These are phyloP conservation scores for Nettapus auritus DNA, from an alignment of 2,113 vertebrate genomes.

Conservation along the genomic window DNA sequence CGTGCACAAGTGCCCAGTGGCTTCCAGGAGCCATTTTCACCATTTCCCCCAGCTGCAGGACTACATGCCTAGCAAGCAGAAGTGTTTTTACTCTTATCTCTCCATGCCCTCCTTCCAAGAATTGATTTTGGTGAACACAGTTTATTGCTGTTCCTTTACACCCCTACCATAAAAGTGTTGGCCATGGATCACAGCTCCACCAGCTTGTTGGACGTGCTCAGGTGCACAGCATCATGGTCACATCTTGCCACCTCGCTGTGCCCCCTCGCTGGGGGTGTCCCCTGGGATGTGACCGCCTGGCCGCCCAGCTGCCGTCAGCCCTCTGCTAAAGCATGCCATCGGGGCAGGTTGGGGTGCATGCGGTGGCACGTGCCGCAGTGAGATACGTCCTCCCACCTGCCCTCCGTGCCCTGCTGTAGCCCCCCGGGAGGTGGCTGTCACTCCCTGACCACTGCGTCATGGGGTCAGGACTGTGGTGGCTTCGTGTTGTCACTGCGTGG, in stretches of 20 bases:
- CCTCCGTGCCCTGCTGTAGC: neutral
- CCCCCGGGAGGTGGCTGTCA: neutral
- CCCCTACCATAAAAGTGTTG: neutral
- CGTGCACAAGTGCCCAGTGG: neutral
- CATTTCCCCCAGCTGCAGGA: neutral
- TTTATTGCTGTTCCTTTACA: neutral
- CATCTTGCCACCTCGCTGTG: fast-evolving
- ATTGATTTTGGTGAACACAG: neutral
- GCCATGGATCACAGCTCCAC: neutral
- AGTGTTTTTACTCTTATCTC: neutral
- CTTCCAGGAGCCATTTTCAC: neutral
- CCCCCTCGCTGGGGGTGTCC: fast-evolving
- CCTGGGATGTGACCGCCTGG: neutral
- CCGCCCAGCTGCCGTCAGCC: neutral
- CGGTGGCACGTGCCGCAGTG: fast-evolving
- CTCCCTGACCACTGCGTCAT: neutral
- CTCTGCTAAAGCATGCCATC: fast-evolving
- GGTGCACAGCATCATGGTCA: neutral
- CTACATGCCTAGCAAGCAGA: neutral
- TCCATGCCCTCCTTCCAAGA: neutral
- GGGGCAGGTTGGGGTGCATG: neutral
- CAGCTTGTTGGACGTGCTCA: fast-evolving
- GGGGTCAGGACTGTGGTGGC: neutral
- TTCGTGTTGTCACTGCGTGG: fast-evolving
- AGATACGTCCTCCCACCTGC: neutral